Conservation (phyloP, 2,888 invertebrate species). For the Melipona bicolor region DNA sequence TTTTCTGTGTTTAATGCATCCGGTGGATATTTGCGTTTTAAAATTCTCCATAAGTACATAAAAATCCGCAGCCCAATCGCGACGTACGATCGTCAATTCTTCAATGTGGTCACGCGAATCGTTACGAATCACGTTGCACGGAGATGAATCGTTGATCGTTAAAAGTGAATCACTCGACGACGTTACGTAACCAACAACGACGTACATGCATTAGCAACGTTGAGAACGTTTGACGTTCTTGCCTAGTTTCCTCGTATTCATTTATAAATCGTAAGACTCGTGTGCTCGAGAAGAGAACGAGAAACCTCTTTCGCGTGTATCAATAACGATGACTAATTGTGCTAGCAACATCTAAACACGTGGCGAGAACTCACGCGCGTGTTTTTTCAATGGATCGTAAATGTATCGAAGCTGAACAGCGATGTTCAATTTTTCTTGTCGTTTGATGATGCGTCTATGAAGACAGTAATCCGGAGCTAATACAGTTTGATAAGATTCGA, state of each 20-base stretch:
- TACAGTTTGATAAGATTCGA: too few relatives aligned
- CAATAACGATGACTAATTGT: slow-evolving; percentile 61
- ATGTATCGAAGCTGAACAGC: neutral
- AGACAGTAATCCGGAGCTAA: too few relatives aligned
- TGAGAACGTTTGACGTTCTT: neutral
- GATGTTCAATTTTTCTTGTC: too few relatives aligned
- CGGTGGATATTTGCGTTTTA: too few relatives aligned
- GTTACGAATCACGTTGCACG: neutral
- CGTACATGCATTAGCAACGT: neutral
- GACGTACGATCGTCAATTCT: neutral
- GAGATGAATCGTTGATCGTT: neutral
- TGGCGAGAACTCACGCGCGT: slow-evolving; percentile 49
- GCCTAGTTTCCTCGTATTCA: neutral
- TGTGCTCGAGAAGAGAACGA: neutral
- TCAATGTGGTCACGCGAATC: neutral
- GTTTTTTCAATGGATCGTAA: slow-evolving; percentile 13
- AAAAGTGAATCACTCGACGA: neutral
- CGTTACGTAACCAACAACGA: neutral
- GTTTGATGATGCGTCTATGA: too few relatives aligned
- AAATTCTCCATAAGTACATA: too few relatives aligned
- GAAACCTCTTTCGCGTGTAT: slow-evolving; percentile 41
- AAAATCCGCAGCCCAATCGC: too few relatives aligned
- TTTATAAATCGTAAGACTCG: neutral
- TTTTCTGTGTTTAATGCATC: too few relatives aligned
- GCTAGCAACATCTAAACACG: slow-evolving; percentile 51